Conservation (phyloP, 2,888 invertebrate genomes). For the Agrotis segetum region DNA sequence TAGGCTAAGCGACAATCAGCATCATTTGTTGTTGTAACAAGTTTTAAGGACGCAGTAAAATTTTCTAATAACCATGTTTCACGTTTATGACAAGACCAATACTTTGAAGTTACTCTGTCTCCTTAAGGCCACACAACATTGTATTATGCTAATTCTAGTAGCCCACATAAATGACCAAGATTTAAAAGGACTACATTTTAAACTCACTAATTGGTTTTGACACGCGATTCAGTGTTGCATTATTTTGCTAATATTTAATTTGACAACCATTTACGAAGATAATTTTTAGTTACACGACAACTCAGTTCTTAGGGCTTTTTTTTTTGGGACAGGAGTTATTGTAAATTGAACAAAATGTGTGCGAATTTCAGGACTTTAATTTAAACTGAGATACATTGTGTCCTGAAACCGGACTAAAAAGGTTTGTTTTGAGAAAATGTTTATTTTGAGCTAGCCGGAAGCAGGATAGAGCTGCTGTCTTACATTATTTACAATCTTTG, state of each 20-base stretch:
- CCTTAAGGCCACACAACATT: constrained; percentile 28
- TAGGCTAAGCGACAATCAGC: not conserved
- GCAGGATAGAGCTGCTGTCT: too few relatives aligned
- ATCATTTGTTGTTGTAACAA: not conserved
- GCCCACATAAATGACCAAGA: constrained; percentile 24
- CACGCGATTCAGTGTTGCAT: constrained; percentile 49
- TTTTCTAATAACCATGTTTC: not conserved
- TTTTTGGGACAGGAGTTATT: constrained; percentile 19
- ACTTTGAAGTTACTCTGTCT: not conserved
- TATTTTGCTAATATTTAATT: constrained; percentile 50
- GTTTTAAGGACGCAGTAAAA: not conserved
- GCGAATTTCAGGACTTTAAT: not conserved
- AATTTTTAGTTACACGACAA: constrained; percentile 34
- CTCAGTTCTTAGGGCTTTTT: constrained; percentile 39
- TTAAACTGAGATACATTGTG: too few relatives aligned
- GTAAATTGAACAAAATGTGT: not conserved
- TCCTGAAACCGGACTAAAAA: too few relatives aligned
- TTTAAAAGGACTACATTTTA: constrained; percentile 36
- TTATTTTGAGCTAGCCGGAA: too few relatives aligned
- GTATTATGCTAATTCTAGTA: constrained; percentile 49
- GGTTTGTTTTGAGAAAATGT: too few relatives aligned
- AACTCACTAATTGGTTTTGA: constrained; percentile 48
- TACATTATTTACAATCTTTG: too few relatives aligned
- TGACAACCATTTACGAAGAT: constrained; percentile 54
- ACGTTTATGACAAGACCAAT: constrained; percentile 11